These are phyloP conservation scores for Drosophila putrida DNA, from an alignment of 2,888 invertebrate genomes.

Conservation along the genomic window DNA sequence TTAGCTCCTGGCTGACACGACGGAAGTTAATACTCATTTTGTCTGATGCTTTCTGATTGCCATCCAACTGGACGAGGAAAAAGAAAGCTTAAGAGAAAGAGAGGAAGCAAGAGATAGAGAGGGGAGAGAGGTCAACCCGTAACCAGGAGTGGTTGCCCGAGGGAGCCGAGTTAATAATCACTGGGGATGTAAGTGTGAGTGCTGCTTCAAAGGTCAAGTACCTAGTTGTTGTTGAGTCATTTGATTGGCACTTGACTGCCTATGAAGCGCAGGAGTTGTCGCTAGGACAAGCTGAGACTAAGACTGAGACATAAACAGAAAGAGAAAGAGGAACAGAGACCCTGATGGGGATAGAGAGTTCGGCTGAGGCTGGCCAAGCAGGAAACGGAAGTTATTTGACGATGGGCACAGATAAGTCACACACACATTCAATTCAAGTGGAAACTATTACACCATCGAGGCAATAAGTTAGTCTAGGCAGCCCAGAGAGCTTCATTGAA, in stretches of 20 bases:
- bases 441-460: slow-evolving; percentile 54
- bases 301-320: slow-evolving; percentile 2
- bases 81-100: slow-evolving; percentile 8
- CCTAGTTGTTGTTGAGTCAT: slow-evolving; percentile 47
- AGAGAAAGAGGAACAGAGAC: neutral
- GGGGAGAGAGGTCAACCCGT: slow-evolving; percentile 7
- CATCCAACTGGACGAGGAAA: slow-evolving; percentile 10
- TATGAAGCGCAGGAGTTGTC: slow-evolving; percentile 30
- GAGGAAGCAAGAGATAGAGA: neutral
- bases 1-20: slow-evolving; percentile 56
- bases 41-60: slow-evolving; percentile 57
- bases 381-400: slow-evolving; percentile 76
- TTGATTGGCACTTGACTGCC: slow-evolving; percentile 63
- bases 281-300: slow-evolving; percentile 11
- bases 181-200: slow-evolving; percentile 3
- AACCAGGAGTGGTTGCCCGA: slow-evolving; percentile 9
- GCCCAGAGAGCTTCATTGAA: slow-evolving; percentile 59
- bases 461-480: slow-evolving; percentile 60
- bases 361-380: slow-evolving; percentile 36
- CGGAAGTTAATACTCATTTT: slow-evolving; percentile 69
- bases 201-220: slow-evolving; percentile 75
- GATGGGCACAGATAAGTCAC: slow-evolving; percentile 76
- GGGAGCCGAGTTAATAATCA: slow-evolving; percentile 20
- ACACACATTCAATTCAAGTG: slow-evolving; percentile 53
- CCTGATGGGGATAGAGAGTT: neutral